Percentiles rank a stretch among this genome's conserved stretches.
Evolutionary conservation across 2,888 invertebrate species (phyloP).

Genomic region (Pollenia griseotomentosa): DNA sequence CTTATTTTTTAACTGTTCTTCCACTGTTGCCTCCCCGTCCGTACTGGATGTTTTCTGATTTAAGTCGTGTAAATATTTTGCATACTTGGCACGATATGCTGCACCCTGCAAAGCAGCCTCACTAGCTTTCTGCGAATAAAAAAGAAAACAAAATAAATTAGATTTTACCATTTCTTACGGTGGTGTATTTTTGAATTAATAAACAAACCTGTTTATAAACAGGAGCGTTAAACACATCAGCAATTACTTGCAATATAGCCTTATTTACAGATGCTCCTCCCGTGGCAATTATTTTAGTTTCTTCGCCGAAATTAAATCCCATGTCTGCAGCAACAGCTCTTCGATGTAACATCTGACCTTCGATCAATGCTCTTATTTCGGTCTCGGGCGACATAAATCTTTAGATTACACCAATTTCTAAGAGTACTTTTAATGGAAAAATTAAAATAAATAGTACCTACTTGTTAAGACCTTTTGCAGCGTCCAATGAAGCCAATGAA

Average conservation of each 20-base stretch:
- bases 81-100: slow-evolving; percentile 89
- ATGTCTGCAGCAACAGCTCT: slow-evolving; percentile 92
- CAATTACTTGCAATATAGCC: slow-evolving; percentile 93
- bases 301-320: slow-evolving; percentile 88
- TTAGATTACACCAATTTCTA: slow-evolving; percentile 7
- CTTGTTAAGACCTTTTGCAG: slow-evolving; percentile 81
- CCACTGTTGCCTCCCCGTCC: neutral
- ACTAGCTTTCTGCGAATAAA: slow-evolving; percentile 87
- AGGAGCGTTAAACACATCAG: slow-evolving; percentile 96
- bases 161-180: neutral
- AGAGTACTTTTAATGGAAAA: neutral
- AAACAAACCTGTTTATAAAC: slow-evolving; percentile 91
- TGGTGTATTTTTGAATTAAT: neutral
- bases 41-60: neutral
- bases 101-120: slow-evolving; percentile 95
- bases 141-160: neutral
- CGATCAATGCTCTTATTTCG: slow-evolving; percentile 95
- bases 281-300: slow-evolving; percentile 93
- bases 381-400: slow-evolving; percentile 86
- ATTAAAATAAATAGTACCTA: slow-evolving; percentile 69
- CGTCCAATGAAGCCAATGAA: slow-evolving; percentile 79
- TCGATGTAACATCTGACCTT: slow-evolving; percentile 95
- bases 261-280: slow-evolving; percentile 96
- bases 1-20: neutral
- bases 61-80: slow-evolving; percentile 80